These are phyloP conservation scores for Dioctria linearis DNA, from an alignment of 2,888 invertebrate genomes.

Conservation along the genomic window DNA sequence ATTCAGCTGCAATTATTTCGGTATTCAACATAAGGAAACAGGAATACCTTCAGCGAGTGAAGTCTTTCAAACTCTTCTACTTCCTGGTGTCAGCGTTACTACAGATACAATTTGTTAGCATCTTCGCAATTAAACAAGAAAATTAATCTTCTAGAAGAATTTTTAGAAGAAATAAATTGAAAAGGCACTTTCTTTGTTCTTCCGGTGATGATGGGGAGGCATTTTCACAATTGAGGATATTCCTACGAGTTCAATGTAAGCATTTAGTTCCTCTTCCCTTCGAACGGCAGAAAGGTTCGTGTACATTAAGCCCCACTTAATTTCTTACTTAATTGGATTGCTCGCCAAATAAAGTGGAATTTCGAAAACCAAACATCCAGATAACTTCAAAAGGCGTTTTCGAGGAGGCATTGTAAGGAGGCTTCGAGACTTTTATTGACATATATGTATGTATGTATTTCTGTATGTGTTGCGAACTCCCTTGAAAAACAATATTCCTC, in stretches of 20 bases:
- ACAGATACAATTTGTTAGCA: neutral
- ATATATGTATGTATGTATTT: too few relatives aligned
- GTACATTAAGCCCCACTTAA: neutral
- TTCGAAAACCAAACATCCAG: neutral
- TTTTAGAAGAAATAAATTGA: slow-evolving; percentile 1
- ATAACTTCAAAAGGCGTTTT: neutral
- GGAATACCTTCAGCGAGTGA: slow-evolving; percentile 16
- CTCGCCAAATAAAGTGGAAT: neutral
- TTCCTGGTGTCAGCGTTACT: neutral
- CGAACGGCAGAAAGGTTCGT: neutral
- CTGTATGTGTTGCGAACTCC: too few relatives aligned
- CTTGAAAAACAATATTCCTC: too few relatives aligned
- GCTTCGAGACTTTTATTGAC: too few relatives aligned
- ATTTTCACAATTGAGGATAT: neutral
- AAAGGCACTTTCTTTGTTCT: slow-evolving; percentile 7
- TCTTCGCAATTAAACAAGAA: slow-evolving; percentile 4
- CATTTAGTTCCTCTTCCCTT: neutral
- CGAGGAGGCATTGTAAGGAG: neutral
- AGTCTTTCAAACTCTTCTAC: slow-evolving; percentile 14
- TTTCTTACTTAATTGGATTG: slow-evolving; percentile 3
- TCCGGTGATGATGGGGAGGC: neutral
- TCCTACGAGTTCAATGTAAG: neutral
- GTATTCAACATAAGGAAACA: slow-evolving; percentile 6
- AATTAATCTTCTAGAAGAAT: neutral
- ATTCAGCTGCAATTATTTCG: slow-evolving; percentile 45